Conservation (phyloP, 30 jellyfish, hydroid and myxozoan genomes). For the Hydractinia symbiolongicarpus region DNA sequence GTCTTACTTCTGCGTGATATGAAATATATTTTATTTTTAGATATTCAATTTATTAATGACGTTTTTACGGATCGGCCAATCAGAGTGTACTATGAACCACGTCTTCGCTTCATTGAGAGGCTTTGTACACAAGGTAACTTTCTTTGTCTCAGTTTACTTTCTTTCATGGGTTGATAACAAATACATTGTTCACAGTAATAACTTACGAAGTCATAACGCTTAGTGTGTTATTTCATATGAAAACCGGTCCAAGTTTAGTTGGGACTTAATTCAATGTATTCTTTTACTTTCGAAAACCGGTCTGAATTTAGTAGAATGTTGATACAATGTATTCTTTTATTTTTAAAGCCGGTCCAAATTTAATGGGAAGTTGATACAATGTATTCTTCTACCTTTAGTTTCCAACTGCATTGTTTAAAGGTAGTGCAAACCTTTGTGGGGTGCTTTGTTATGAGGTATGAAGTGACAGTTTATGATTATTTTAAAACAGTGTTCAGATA, state of each 20-base stretch:
- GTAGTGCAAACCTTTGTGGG: slow-evolving; percentile 92
- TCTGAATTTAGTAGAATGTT: too few relatives aligned
- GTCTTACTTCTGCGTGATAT: not conserved
- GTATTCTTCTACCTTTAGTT: slow-evolving; percentile 32
- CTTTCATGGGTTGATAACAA: too few relatives aligned
- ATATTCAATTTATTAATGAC: slow-evolving; percentile 87
- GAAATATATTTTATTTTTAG: slow-evolving; percentile 18
- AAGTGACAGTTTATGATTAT: not conserved
- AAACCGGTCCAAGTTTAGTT: too few relatives aligned
- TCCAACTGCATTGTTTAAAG: slow-evolving; percentile 82
- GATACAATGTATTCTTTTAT: too few relatives aligned
- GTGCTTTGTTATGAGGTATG: slow-evolving; percentile 88
- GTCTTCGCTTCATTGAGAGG: slow-evolving; percentile 91
- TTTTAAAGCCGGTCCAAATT: too few relatives aligned
- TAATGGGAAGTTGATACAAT: too few relatives aligned
- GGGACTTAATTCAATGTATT: too few relatives aligned
- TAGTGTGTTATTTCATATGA: too few relatives aligned
- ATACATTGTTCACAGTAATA: too few relatives aligned
- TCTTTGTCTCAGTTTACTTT: not conserved
- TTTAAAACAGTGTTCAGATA: not conserved
- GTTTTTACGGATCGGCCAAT: slow-evolving; percentile 73
- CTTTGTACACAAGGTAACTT: slow-evolving; percentile 73
- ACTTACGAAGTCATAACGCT: too few relatives aligned
- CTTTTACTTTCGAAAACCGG: too few relatives aligned
- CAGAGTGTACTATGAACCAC: slow-evolving; percentile 67